Conservation (phyloP, 1,140 invertebrate species). For the Pristionchus pacificus region DNA sequence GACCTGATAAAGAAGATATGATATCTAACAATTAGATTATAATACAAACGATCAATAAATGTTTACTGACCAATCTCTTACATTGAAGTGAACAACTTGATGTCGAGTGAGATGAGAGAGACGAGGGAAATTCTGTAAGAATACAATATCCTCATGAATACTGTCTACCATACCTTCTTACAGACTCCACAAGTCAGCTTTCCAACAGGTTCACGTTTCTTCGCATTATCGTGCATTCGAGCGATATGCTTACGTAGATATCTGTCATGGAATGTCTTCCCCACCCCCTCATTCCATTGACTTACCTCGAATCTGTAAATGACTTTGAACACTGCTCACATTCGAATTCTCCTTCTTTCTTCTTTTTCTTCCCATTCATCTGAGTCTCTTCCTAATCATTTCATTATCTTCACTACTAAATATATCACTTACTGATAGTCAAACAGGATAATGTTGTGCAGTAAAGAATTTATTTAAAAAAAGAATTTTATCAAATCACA, state of each 20-base stretch:
- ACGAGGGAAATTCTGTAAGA: constrained; percentile 19
- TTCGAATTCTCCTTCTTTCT: neutral
- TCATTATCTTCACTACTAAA: neutral
- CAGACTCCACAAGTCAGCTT: constrained; percentile 23
- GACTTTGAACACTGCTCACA: neutral
- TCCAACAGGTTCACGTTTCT: neutral
- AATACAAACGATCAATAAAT: neutral
- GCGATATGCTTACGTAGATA: constrained; percentile 23
- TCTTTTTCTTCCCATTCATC: neutral
- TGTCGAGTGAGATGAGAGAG: constrained; percentile 26
- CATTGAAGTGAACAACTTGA: constrained; percentile 20
- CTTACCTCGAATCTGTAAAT: neutral
- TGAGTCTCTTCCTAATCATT: neutral
- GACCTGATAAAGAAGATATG: neutral
- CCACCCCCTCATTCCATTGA: neutral
- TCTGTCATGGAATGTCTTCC: constrained; percentile 7
- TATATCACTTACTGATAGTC: constrained; percentile 3
- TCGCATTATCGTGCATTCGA: constrained; percentile 17
- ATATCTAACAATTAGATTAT: neutral
- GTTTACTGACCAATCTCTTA: constrained; percentile 8
- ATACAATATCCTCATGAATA: neutral
- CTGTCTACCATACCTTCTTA: constrained; percentile 18
- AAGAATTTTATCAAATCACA: too few species aligned
- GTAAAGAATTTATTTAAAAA: too few species aligned
- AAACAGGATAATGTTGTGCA: too few species aligned